Percentiles rank a stretch among this genome's conserved stretches.
These are phyloP conservation scores for Melanaphis sacchari DNA, from an alignment of 1,140 invertebrate species.

Conservation along the genomic window DNA sequence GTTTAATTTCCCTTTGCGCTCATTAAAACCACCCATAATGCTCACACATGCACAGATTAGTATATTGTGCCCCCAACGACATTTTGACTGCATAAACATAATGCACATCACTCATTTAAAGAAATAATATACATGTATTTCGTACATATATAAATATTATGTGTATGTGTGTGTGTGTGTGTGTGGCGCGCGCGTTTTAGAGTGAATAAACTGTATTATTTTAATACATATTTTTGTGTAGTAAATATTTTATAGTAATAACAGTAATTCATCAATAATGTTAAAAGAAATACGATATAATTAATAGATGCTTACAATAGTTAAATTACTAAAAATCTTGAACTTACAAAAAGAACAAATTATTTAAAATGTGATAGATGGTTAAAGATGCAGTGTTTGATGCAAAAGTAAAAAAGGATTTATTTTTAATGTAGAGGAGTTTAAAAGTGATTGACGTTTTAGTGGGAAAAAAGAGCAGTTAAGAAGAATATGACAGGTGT, in stretches of 20 bases:
- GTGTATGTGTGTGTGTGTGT: too few relatives aligned
- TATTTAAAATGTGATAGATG: not conserved
- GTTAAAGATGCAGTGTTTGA: not conserved
- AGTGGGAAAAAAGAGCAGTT: not conserved
- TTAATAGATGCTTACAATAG: not conserved
- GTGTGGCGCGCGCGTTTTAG: not conserved
- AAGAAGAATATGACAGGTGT: slow-evolving; percentile 1
- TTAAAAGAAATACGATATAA: not conserved
- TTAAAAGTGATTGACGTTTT: slow-evolving; percentile 5
- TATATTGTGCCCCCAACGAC: not conserved
- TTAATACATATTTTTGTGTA: not conserved
- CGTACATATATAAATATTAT: too few relatives aligned
- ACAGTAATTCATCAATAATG: not conserved
- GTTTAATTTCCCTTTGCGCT: slow-evolving; percentile 1
- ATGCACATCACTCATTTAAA: not conserved
- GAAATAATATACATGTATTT: not conserved
- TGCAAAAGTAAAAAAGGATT: not conserved
- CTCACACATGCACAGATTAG: not conserved
- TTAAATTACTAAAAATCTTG: not conserved
- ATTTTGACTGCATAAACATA: not conserved
- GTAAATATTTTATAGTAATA: not conserved
- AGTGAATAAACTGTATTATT: not conserved
- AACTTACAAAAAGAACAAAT: not conserved
- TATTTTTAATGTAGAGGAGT: not conserved
- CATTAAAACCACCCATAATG: not conserved